Conservation (phyloP, 1,140 invertebrate genomes). For the Drosophila serrata region DNA sequence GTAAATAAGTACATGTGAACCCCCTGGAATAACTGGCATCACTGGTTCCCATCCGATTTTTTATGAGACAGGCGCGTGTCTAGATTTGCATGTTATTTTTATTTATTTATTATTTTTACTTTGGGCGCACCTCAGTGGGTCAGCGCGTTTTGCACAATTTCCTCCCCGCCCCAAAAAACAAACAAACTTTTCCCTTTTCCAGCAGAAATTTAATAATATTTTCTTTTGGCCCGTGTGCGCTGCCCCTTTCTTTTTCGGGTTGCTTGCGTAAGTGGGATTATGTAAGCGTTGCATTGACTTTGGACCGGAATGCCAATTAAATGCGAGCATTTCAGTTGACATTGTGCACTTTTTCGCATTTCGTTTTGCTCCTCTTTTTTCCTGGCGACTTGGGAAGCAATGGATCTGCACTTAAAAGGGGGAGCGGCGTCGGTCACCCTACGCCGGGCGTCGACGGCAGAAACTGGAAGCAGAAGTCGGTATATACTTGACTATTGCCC, state of each 20-base stretch:
- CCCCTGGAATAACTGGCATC: not conserved
- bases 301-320: conserved; percentile 60
- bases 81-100: conserved; percentile 12
- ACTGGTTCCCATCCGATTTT: not conserved
- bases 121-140: conserved; percentile 26
- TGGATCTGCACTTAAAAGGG: conserved; percentile 30
- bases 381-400: conserved; percentile 17
- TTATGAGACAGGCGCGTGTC: conserved; percentile 38
- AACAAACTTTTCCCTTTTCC: conserved; percentile 27
- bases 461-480: conserved; percentile 8
- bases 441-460: conserved; percentile 16
- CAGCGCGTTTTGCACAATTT: conserved; percentile 33
- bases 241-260: conserved; percentile 14
- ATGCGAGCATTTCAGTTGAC: conserved; percentile 51
- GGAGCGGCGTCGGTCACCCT: conserved; percentile 27
- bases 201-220: conserved; percentile 34
- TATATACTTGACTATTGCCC: conserved; percentile 10
- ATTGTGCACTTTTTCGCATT: conserved; percentile 55
- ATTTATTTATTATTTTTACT: not conserved
- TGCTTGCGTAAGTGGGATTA: conserved; percentile 69
- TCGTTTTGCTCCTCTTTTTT: conserved; percentile 5
- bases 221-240: conserved; percentile 17
- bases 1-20: not conserved
- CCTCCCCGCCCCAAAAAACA: no score
- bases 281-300: conserved; percentile 78